Conservation (phyloP, 2,113 vertebrate genomes). For the Osmerus mordax region DNA sequence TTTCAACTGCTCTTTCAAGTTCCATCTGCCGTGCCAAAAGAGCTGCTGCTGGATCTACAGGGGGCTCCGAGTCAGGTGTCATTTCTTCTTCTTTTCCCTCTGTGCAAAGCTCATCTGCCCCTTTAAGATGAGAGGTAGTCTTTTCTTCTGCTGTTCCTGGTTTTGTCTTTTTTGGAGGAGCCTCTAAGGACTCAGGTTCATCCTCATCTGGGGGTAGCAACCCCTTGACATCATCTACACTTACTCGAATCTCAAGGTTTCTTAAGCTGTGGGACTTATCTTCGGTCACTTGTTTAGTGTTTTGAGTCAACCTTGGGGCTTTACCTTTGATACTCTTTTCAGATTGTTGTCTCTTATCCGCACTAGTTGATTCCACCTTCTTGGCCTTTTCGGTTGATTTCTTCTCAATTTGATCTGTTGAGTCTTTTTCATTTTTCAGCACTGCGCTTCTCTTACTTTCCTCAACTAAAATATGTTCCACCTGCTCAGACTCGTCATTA, state of each 20-base stretch:
- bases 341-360: slow-evolving; percentile 69
- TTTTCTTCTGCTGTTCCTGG: slow-evolving; percentile 64
- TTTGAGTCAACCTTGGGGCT: slow-evolving; percentile 79
- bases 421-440: slow-evolving; percentile 48
- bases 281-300: slow-evolving; percentile 70
- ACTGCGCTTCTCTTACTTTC: slow-evolving; percentile 42
- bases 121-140: slow-evolving; percentile 61
- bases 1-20: slow-evolving; percentile 91
- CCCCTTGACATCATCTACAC: slow-evolving; percentile 77
- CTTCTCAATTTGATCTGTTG: slow-evolving; percentile 51
- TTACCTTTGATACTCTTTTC: slow-evolving; percentile 85
- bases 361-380: slow-evolving; percentile 50
- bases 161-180: slow-evolving; percentile 64
- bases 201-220: slow-evolving; percentile 70
- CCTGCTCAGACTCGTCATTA: slow-evolving; percentile 61
- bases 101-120: slow-evolving; percentile 57
- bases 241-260: slow-evolving; percentile 79
- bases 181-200: slow-evolving; percentile 59
- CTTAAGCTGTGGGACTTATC: slow-evolving; percentile 80
- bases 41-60: slow-evolving; percentile 73
- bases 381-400: slow-evolving; percentile 72
- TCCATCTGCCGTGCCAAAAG: slow-evolving; percentile 88
- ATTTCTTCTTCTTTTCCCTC: slow-evolving; percentile 74
- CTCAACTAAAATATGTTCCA: slow-evolving; percentile 63
- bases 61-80: slow-evolving; percentile 55